Evolutionary conservation across 1,140 invertebrate species (phyloP).

Genomic region (Leptonema lineaticorne): DNA sequence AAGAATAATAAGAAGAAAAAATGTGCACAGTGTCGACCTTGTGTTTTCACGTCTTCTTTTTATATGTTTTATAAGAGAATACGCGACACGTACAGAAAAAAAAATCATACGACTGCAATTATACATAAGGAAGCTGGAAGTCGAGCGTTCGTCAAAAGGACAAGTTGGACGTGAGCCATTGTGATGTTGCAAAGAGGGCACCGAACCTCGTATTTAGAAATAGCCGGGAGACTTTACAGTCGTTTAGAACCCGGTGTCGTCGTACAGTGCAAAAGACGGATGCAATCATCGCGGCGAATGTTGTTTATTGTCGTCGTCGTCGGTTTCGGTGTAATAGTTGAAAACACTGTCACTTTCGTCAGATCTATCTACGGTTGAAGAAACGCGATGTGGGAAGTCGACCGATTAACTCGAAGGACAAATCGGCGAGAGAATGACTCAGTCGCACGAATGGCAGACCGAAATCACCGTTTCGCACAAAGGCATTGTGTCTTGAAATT

Average conservation of each 20-base stretch:
- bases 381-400: constrained; percentile 16
- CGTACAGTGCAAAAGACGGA: background rate
- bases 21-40: too few species aligned
- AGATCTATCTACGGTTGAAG: too few species aligned
- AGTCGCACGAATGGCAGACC: background rate
- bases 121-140: background rate
- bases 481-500: background rate
- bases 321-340: too few species aligned
- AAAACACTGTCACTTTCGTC: constrained; percentile 17
- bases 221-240: background rate
- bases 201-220: constrained; percentile 1
- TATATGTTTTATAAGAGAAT: too few species aligned
- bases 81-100: background rate
- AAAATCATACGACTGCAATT: background rate
- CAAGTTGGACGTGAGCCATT: background rate
- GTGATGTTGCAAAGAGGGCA: background rate
- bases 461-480: background rate
- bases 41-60: background rate
- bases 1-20: too few species aligned
- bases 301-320: too few species aligned
- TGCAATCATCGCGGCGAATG: too few species aligned
- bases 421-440: background rate
- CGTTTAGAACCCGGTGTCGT: background rate
- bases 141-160: background rate
- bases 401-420: constrained; percentile 19